Conservation (phyloP, 2,888 invertebrate genomes). For the Noctua fimbriata region DNA sequence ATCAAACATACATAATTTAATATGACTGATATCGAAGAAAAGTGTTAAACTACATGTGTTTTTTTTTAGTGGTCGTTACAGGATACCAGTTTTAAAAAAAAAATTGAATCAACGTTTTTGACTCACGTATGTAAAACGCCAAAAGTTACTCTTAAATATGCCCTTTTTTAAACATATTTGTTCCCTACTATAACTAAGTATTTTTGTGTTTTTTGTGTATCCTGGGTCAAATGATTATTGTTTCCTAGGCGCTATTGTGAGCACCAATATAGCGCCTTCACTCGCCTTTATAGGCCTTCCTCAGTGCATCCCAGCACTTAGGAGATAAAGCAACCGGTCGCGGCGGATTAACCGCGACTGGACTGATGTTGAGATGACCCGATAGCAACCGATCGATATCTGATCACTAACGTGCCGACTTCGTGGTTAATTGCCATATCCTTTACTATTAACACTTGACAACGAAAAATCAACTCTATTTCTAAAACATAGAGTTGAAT, state of each 20-base stretch:
- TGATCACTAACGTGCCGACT: conserved; percentile 67
- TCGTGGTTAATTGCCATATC: conserved; percentile 67
- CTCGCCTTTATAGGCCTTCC: background rate
- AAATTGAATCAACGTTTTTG: too few species aligned
- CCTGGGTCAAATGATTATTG: background rate
- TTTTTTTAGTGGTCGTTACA: too few species aligned
- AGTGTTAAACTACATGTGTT: too few species aligned
- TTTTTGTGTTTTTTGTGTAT: background rate
- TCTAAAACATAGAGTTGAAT: rapidly evolving
- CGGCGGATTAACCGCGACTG: conserved; percentile 53
- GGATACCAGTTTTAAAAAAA: too few species aligned
- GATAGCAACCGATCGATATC: conserved; percentile 67
- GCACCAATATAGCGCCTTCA: background rate
- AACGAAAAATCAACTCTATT: background rate
- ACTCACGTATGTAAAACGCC: too few species aligned
- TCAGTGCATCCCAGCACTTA: conserved; percentile 43
- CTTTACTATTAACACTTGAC: conserved; percentile 36
- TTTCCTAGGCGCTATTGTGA: background rate
- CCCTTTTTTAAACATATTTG: background rate
- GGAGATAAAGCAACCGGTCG: conserved; percentile 51
- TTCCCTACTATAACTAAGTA: background rate
- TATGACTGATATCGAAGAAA: too few species aligned
- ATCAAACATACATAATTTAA: too few species aligned
- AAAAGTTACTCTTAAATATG: background rate
- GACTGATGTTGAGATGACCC: conserved; percentile 59